A percentile compares a stretch with the other conserved stretches of the same genome.
These are phyloP conservation scores for Drosophila subsilvestris DNA, from an alignment of 2,888 invertebrate species.

Conservation along the genomic window DNA sequence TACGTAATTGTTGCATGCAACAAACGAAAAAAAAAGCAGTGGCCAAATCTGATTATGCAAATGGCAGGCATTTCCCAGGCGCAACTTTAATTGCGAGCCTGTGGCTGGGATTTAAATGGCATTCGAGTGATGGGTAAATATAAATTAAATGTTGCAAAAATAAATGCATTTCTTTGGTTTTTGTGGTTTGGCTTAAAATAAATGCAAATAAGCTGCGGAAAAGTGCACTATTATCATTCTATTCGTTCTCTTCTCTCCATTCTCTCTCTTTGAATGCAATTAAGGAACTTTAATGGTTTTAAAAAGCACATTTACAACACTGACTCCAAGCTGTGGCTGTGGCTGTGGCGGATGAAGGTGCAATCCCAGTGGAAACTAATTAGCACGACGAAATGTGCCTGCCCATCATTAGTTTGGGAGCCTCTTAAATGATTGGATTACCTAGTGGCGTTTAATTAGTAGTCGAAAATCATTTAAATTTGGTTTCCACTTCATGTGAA, in stretches of 20 bases:
- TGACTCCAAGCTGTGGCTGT: not conserved
- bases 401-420: not conserved
- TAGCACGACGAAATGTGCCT: not conserved
- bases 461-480: no score
- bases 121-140: conserved; percentile 40
- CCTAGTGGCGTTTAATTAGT: no score
- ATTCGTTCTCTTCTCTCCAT: no score
- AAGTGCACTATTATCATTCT: no score
- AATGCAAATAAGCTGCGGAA: conserved; percentile 19
- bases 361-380: not conserved
- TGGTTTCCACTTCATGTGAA: no score
- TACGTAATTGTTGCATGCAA: not conserved
- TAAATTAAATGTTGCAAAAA: conserved; percentile 40
- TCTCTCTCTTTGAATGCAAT: conserved; percentile 18
- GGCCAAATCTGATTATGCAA: conserved; percentile 68
- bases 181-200: conserved; percentile 18
- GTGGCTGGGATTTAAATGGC: conserved; percentile 32
- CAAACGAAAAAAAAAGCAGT: conserved; percentile 6
- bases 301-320: not conserved
- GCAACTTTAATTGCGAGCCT: conserved; percentile 45
- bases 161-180: conserved; percentile 27
- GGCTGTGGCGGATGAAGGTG: no score
- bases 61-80: conserved; percentile 33
- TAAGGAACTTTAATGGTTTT: conserved; percentile 24
- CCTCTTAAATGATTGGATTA: no score